These are phyloP conservation scores for Orthonyx spaldingii DNA, from an alignment of 2,113 vertebrate species.

Conservation along the genomic window DNA sequence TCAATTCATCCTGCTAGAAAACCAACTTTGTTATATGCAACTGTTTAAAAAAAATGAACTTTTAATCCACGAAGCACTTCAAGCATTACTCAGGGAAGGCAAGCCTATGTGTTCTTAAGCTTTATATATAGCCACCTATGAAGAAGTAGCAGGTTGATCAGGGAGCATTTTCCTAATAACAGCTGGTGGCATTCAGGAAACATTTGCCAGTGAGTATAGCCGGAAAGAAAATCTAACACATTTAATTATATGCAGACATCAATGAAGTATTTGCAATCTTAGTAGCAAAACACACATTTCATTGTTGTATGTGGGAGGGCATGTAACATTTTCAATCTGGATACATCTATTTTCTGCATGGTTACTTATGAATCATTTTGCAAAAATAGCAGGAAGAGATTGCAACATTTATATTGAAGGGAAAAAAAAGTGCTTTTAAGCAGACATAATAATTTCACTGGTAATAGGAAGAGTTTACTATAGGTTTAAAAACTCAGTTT, in stretches of 20 bases:
- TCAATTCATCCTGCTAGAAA: not conserved
- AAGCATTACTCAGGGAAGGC: not conserved
- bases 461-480: not conserved
- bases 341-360: constrained; percentile 7
- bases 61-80: not conserved
- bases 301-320: not conserved
- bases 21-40: not conserved
- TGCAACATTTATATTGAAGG: not conserved
- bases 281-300: constrained; percentile 25
- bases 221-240: constrained; percentile 11
- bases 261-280: constrained; percentile 48
- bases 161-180: constrained; percentile 9
- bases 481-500: not conserved
- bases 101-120: not conserved
- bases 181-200: constrained; percentile 50
- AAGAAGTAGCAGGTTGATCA: not conserved
- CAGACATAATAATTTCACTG: not conserved
- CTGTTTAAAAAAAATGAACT: not conserved
- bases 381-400: constrained; percentile 19
- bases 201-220: not conserved
- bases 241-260: constrained; percentile 35
- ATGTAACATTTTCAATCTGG: constrained; percentile 9
- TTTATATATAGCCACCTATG: not conserved
- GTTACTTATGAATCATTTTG: constrained; percentile 13
- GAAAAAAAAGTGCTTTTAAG: not conserved